Base-by-base conservation (phyloP, 1,140 invertebrate genomes). In the Oppia nitens region DNA sequence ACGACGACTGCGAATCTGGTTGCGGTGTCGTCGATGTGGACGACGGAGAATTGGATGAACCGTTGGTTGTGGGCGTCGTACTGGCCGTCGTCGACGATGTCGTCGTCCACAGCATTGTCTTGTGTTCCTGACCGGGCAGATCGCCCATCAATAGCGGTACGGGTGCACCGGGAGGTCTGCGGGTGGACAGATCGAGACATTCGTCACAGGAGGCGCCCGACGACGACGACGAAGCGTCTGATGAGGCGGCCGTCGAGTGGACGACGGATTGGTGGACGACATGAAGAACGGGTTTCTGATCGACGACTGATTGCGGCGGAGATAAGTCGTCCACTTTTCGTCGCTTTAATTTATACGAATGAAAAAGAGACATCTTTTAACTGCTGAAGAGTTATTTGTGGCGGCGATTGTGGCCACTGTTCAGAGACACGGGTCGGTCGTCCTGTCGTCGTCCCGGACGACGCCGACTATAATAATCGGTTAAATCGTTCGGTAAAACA, bases 301-400 rank as follows among this genome's bases (percentile, higher is more conserved):
- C 12, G 55, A 11, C 12, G 11, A 6, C 28, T 11, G 9, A n/a
- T 26, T 23, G 27, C 9, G 49, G 6, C n/a, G 40, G 11, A 6
- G 29, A n/a, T 29, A 56, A 45, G 23, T 57, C 56, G 17, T 92
- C 89, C 73, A 92, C 85, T 82, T 92, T 92, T 78, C 87, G 83
- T 78, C 89, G 82, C 81, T 94, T 94, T 74, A 94, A 79, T 81
- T 94, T 93, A 77, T 93, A 83, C 79, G 93, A 88, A 83, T 93
- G 88, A 80, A 93, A 93, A 77, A 94, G 84, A 83, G 89, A 93
- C 90, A 94, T 94, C n/a, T n/a, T n/a, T n/a, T n/a, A n/a, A n/a
- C n/a, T n/a, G n/a, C n/a, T n/a, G n/a, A n/a, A n/a, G n/a, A n/a
- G n/a, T n/a, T n/a, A n/a, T n/a, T n/a, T n/a, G n/a, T n/a, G n/a